phyloP scores from a whole-genome alignment of 2,113 vertebrate genomes.

The Podarcis raffonei region DNA sequence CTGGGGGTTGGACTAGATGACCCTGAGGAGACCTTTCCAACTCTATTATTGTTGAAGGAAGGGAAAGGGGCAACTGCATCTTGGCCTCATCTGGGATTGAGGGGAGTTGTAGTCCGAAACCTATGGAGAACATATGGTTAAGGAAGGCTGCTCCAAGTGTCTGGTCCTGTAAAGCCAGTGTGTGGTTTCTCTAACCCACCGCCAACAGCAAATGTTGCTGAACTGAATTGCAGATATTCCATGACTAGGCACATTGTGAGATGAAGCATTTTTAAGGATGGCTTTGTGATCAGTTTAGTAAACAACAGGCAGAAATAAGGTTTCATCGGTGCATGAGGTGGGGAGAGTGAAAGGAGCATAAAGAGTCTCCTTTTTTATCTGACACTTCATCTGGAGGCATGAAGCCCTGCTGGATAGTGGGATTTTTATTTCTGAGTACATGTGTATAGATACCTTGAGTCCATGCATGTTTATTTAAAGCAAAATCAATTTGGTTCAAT shows the following conservation, averaged over 20 bases:
- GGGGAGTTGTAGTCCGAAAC: not conserved
- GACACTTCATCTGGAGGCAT: not conserved
- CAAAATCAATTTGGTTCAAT: not conserved
- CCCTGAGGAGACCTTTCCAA: too few relatives aligned
- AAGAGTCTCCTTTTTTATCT: not conserved
- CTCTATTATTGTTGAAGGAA: not conserved
- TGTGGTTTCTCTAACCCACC: not conserved
- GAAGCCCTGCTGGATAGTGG: not conserved
- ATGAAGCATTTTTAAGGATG: not conserved
- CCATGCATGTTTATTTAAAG: not conserved
- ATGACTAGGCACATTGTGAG: not conserved
- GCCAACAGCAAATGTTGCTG: not conserved
- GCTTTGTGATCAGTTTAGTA: not conserved
- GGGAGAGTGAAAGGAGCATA: not conserved
- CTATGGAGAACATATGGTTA: too few relatives aligned
- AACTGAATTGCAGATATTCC: not conserved
- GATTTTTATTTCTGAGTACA: not conserved
- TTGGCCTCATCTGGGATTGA: not conserved
- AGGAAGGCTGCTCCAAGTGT: too few relatives aligned
- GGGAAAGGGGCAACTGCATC: not conserved
- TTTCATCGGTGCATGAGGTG: not conserved
- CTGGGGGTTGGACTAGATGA: too few relatives aligned
- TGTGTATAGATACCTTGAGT: not conserved
- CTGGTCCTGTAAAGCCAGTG: not conserved
- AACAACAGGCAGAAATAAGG: not conserved